Base-by-base conservation (phyloP, 2,888 invertebrate genomes). In the Oxycera nigricornis region DNA sequence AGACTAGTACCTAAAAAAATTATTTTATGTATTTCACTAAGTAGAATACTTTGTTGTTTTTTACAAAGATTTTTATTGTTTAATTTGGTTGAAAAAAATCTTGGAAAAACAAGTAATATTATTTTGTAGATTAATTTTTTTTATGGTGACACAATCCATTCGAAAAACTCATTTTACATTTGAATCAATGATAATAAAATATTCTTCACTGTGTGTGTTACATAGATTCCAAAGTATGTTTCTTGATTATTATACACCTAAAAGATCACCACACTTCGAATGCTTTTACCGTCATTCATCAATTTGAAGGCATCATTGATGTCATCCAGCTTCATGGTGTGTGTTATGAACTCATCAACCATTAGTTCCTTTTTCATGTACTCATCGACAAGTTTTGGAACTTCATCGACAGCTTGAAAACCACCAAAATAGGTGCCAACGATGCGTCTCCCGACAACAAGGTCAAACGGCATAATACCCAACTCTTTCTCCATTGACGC, bases 391-490 rank as follows among this genome's bases (percentile, higher is more conserved):
- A 97, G 86, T 83, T 92, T 92, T 0, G 99, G 99, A 0, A 99
- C 96, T 85, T 92, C 94, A 73, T 97, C 95, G 62, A 95, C 90
- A 81, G 96, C 97, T 86, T 98, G 98, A 93, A 95, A 98, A 83
- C 95, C 96, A 80, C 96, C 96, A 81, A 96, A 97, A 76, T 96
- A 95, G 31, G 94, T 92, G 78, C 96, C 96, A 84, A 93, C 95
- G 99, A 99, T 99, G 0, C 94, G 93, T 55, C 99, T 90, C 1
- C 99, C 99, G 2, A 97, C 98, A 17, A 99, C 97, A 74, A 99
- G 88, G 85, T 99, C 98, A 88, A 99, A 98, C 39, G 98, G 98
- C 17, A 96, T 90, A 6, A 99, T 99, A 78, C 94, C 91, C 78
- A 99, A 98, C 86, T 98, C 98, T 81, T 97, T 93, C 0, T 99